Conservation (phyloP, 2,797 vertebrate species). For the Cryptoprocta ferox region DNA sequence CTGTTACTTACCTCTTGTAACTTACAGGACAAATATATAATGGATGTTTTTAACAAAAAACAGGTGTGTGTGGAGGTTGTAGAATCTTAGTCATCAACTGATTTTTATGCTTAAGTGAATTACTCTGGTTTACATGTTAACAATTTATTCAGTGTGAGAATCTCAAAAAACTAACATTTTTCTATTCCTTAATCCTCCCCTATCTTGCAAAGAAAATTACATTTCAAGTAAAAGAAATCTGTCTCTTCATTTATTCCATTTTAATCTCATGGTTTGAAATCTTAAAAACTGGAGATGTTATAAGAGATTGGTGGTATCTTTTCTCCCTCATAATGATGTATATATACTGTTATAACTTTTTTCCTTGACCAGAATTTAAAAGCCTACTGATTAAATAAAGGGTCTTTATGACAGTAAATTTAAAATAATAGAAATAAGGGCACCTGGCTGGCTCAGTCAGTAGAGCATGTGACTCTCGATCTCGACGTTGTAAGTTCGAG, state of each 20-base stretch:
- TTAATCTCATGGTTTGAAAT: constrained; percentile 12
- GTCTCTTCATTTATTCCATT: neutral
- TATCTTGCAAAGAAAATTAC: neutral
- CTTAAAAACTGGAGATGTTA: neutral
- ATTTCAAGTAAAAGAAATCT: neutral
- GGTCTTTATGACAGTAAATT: constrained; percentile 25
- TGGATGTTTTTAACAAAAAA: neutral
- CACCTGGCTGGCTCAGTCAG: neutral
- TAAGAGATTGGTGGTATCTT: neutral
- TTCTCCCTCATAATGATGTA: neutral
- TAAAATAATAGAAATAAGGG: neutral
- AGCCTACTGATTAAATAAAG: neutral
- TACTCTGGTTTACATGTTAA: neutral
- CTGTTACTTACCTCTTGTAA: neutral
- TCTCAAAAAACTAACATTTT: constrained; percentile 11
- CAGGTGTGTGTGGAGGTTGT: neutral
- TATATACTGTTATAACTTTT: neutral
- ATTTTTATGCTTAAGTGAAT: neutral
- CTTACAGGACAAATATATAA: neutral
- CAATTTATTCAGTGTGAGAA: neutral
- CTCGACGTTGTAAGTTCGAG: neutral
- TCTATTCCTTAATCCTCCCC: neutral
- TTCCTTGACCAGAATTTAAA: constrained; percentile 36
- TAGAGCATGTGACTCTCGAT: neutral
- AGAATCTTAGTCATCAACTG: neutral